Conservation (phyloP, 2,113 vertebrate species). For the Brachirus orientalis region DNA sequence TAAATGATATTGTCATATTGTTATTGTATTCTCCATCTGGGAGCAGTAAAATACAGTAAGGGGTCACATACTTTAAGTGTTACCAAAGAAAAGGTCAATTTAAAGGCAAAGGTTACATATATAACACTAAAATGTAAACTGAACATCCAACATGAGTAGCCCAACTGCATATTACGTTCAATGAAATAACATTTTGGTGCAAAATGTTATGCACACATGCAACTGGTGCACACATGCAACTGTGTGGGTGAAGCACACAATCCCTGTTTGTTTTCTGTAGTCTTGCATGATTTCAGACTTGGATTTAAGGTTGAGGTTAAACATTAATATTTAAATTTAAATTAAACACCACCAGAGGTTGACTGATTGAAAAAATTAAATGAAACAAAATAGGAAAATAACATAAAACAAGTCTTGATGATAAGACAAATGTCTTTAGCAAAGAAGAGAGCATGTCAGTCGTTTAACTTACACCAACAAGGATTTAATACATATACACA, state of each 20-base stretch:
- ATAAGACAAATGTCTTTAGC: too few relatives aligned
- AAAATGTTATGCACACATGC: not conserved
- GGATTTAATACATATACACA: not conserved
- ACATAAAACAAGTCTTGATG: too few relatives aligned
- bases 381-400: too few relatives aligned
- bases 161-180: not conserved
- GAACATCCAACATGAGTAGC: not conserved
- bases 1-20: constrained; percentile 38
- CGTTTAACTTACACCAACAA: too few relatives aligned
- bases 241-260: not conserved
- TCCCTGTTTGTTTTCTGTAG: not conserved
- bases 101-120: constrained; percentile 10
- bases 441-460: too few relatives aligned
- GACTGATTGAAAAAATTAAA: too few relatives aligned
- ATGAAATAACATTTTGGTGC: not conserved
- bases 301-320: too few relatives aligned
- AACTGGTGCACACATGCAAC: not conserved
- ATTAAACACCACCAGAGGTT: too few relatives aligned
- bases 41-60: constrained; percentile 45
- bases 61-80: constrained; percentile 10
- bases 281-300: too few relatives aligned
- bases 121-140: not conserved
- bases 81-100: constrained; percentile 28
- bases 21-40: constrained; percentile 40
- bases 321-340: too few relatives aligned